These are phyloP conservation scores for Marmota monax DNA, from an alignment of 2,113 vertebrate species.

Conservation along the genomic window DNA sequence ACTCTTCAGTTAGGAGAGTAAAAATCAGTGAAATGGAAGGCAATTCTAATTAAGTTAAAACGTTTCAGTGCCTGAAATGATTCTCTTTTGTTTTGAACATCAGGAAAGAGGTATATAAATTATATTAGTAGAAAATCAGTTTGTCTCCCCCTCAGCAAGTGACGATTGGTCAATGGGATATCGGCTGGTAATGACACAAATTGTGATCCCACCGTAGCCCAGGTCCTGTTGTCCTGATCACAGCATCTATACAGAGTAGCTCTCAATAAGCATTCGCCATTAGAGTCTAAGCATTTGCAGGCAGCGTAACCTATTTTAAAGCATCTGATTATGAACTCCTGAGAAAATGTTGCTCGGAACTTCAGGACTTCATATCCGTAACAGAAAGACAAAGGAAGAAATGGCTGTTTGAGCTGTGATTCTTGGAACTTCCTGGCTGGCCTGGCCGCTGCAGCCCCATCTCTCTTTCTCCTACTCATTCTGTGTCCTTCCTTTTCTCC, in stretches of 20 bases:
- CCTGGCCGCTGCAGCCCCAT: neutral
- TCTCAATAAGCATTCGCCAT: neutral
- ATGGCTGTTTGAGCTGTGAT: neutral
- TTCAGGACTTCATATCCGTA: neutral
- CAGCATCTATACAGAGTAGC: rapidly evolving
- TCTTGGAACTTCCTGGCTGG: neutral
- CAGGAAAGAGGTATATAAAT: slow-evolving; percentile 34
- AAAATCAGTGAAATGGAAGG: slow-evolving; percentile 67
- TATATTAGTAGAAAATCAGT: slow-evolving; percentile 9
- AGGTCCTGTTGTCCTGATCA: neutral
- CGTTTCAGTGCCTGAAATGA: slow-evolving; percentile 66
- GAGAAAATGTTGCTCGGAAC: neutral
- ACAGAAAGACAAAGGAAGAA: neutral
- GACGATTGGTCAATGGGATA: neutral
- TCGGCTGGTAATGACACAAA: neutral
- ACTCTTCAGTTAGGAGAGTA: slow-evolving; percentile 55
- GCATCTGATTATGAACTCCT: neutral
- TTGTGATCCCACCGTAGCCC: rapidly evolving
- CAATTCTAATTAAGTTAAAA: slow-evolving; percentile 75
- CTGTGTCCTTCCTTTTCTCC: neutral
- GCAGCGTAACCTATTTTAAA: neutral
- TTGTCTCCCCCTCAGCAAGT: slow-evolving; percentile 26
- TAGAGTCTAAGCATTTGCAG: neutral
- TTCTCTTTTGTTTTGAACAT: slow-evolving; percentile 62
- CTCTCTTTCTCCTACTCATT: neutral